These are phyloP conservation scores for Eristalis intricaria DNA, from an alignment of 2,888 invertebrate genomes.

Conservation along the genomic window DNA sequence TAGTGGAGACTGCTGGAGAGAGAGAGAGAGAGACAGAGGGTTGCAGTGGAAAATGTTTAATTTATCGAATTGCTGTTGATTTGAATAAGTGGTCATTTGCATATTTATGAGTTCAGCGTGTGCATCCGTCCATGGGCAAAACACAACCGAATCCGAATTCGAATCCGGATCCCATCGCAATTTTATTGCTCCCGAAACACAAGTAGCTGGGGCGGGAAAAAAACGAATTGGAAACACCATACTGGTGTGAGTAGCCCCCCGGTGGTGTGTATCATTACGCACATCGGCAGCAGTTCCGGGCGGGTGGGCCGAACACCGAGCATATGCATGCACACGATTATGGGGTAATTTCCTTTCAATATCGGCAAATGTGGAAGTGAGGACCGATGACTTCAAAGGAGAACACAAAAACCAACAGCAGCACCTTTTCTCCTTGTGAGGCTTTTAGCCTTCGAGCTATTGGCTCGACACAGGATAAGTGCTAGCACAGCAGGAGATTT, in stretches of 20 bases:
- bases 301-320: slow-evolving; percentile 9
- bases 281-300: neutral
- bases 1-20: too few species aligned
- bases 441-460: slow-evolving; percentile 17
- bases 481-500: neutral
- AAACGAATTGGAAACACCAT: neutral
- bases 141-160: slow-evolving; percentile 11
- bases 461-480: slow-evolving; percentile 16
- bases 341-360: slow-evolving; percentile 44
- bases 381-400: slow-evolving; percentile 3
- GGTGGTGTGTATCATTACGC: neutral
- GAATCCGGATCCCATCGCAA: slow-evolving; percentile 2
- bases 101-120: slow-evolving; percentile 50
- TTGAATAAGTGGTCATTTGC: slow-evolving; percentile 60
- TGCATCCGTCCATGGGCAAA: slow-evolving; percentile 16
- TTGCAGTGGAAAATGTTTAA: slow-evolving; percentile 38
- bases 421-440: slow-evolving; percentile 20
- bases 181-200: neutral
- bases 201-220: neutral
- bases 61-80: slow-evolving; percentile 58
- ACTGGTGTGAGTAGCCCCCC: neutral
- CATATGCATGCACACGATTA: slow-evolving; percentile 35
- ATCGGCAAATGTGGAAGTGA: slow-evolving; percentile 1
- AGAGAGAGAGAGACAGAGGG: neutral
- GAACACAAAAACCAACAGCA: neutral